Percentiles rank a stretch among this genome's conserved stretches.
Conservation (phyloP, 2,888 invertebrate species). For the Nephrotoma flavescens region DNA sequence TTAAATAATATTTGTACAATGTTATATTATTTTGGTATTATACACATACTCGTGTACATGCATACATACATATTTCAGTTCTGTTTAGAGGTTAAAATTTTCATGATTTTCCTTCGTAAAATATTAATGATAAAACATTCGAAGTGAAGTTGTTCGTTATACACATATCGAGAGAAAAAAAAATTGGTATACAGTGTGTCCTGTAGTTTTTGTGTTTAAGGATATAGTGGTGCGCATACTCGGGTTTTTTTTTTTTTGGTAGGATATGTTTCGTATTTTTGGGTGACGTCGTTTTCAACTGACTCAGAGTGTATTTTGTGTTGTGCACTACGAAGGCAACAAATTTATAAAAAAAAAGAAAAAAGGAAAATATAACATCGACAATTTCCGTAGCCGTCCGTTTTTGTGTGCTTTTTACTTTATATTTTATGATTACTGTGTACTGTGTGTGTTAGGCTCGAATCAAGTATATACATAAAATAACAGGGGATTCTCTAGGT, state of each 20-base stretch:
- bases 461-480: background rate
- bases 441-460: background rate
- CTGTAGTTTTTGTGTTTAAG: background rate
- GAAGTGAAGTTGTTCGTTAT: background rate
- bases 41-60: background rate
- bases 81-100: background rate
- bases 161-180: background rate
- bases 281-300: background rate
- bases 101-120: background rate
- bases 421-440: background rate
- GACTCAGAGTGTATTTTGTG: background rate
- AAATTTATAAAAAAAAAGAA: too few relatives aligned
- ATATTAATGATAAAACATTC: background rate
- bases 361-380: background rate
- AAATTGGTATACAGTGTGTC: background rate
- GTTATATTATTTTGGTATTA: background rate
- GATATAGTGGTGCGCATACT: background rate
- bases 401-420: background rate
- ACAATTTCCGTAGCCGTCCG: background rate
- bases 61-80: background rate
- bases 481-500: slow-evolving; percentile 1
- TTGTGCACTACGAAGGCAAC: background rate
- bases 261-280: background rate
- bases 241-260: background rate
- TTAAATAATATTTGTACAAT: background rate